Evolutionary conservation across 2,113 vertebrate genomes (phyloP).

Genomic region (Rhynchomys soricoides): DNA sequence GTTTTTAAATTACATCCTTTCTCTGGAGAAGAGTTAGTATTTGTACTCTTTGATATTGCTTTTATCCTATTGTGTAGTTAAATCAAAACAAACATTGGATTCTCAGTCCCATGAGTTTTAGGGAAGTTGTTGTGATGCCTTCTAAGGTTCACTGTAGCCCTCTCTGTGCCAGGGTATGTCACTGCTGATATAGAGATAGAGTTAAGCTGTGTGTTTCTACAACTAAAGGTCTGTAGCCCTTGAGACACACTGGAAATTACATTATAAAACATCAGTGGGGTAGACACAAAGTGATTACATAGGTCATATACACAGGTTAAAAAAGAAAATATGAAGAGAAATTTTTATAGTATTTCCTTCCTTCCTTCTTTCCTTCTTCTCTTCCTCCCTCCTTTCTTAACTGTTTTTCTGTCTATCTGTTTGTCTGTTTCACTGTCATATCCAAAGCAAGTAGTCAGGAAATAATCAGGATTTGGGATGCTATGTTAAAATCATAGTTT

Average conservation of each 20-base stretch:
- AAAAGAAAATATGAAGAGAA: background rate
- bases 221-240: background rate
- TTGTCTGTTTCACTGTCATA: background rate
- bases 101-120: background rate
- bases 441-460: background rate
- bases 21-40: background rate
- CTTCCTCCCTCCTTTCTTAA: background rate
- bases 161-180: too few species aligned
- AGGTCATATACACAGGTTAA: background rate
- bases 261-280: background rate
- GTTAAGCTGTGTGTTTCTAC: background rate
- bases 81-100: background rate
- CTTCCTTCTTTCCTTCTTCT: background rate
- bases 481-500: background rate
- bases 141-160: fast-evolving
- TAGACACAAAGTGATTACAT: background rate
- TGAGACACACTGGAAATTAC: background rate
- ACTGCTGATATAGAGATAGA: background rate
- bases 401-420: background rate
- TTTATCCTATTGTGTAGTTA: background rate
- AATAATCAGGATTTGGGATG: background rate
- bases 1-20: background rate
- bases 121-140: background rate
- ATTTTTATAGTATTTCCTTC: background rate
- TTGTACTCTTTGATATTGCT: background rate